A percentile compares a stretch with the other conserved stretches of the same genome.
phyloP scores from a whole-genome alignment of 1,140 invertebrate genomes.

The Littorina saxatilis region DNA sequence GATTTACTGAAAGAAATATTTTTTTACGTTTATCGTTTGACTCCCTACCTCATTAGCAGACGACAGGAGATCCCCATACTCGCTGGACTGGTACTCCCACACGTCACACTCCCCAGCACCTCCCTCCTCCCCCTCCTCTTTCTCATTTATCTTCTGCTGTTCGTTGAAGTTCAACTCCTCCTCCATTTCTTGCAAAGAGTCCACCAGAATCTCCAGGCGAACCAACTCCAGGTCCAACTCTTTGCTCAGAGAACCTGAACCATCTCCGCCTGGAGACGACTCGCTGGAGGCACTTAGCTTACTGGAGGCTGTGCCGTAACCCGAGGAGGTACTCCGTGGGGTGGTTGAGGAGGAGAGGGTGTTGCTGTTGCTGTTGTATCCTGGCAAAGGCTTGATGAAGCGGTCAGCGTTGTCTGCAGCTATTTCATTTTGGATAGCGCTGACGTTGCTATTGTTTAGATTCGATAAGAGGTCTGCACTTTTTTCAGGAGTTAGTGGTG shows the following conservation, averaged over 20 bases:
- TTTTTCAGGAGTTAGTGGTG: background rate
- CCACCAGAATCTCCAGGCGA: slow-evolving; percentile 23
- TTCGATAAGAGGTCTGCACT: background rate
- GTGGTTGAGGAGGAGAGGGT: background rate
- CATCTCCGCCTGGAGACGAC: background rate
- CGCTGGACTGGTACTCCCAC: slow-evolving; percentile 15
- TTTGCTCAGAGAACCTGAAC: background rate
- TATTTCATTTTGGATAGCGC: too few relatives aligned
- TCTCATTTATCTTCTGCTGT: background rate
- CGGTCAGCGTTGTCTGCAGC: background rate
- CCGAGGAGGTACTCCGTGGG: background rate
- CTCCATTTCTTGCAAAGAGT: slow-evolving; percentile 25
- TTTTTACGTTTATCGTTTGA: too few relatives aligned
- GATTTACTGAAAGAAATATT: too few relatives aligned
- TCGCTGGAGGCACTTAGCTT: slow-evolving; percentile 18
- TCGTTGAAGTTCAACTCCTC: slow-evolving; percentile 22
- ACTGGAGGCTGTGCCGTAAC: background rate
- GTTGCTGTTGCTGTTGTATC: background rate
- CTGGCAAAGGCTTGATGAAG: background rate
- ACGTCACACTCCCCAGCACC: background rate
- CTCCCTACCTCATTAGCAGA: slow-evolving; percentile 17
- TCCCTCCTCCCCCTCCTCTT: too few relatives aligned
- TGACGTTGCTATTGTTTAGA: background rate
- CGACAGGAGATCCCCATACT: background rate
- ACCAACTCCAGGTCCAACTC: slow-evolving; percentile 24